These are phyloP conservation scores for Istiophorus platypterus DNA, from an alignment of 2,113 vertebrate genomes.

Conservation along the genomic window DNA sequence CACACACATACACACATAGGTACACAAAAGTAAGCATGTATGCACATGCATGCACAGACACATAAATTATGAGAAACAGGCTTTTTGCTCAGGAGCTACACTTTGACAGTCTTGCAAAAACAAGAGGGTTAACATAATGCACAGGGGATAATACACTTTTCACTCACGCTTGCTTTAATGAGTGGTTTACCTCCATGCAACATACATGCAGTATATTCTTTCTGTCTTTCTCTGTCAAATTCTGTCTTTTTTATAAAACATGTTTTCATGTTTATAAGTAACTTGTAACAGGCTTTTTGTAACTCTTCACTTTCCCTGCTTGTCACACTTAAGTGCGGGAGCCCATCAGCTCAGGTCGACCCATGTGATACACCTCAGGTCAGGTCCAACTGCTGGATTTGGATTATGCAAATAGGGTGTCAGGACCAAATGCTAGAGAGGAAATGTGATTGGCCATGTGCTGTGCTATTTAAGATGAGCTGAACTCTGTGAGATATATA, in stretches of 20 bases:
- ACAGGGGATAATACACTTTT: conserved; percentile 1
- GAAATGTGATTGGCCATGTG: conserved; percentile 51
- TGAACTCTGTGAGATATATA: conserved; percentile 15
- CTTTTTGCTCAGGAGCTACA: not conserved
- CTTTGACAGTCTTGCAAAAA: conserved; percentile 7
- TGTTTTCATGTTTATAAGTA: not conserved
- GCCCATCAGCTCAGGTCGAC: conserved; percentile 44
- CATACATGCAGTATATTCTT: not conserved
- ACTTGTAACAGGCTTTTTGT: conserved; percentile 3
- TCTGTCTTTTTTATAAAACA: not conserved
- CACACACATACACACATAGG: not conserved
- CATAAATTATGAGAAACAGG: conserved; percentile 2
- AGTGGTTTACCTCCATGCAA: conserved; percentile 6
- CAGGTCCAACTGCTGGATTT: conserved; percentile 63
- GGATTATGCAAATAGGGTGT: conserved; percentile 75
- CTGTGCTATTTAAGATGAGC: conserved; percentile 41
- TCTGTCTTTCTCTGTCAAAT: not conserved
- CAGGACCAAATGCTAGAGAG: conserved; percentile 15
- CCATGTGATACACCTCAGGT: conserved; percentile 59
- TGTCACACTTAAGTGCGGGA: conserved; percentile 29
- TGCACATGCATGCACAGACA: not conserved
- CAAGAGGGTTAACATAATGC: conserved; percentile 1
- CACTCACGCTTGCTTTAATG: conserved; percentile 18
- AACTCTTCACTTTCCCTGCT: conserved; percentile 24
- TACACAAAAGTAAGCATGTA: conserved; percentile 4